Conservation (phyloP, 2,113 vertebrate species). For the Pseudorhombus dupliciocellatus region DNA sequence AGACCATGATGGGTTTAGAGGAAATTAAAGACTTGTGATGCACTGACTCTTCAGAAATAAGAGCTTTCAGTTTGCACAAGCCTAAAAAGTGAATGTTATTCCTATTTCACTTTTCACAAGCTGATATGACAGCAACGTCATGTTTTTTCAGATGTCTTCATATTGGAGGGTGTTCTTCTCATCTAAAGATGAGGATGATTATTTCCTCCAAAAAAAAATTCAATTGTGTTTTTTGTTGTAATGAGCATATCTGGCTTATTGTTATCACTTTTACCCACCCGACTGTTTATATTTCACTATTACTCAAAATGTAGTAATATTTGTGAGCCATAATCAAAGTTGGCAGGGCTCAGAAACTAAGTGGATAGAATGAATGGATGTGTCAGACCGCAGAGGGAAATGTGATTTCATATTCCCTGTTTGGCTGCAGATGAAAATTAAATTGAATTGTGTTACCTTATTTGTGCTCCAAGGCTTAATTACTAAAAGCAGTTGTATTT, state of each 20-base stretch:
- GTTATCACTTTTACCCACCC: not conserved
- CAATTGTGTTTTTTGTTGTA: not conserved
- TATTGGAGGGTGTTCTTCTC: not conserved
- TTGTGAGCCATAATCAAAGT: constrained; percentile 23
- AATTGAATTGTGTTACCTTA: constrained; percentile 32
- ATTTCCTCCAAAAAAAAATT: not conserved
- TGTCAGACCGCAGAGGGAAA: constrained; percentile 25
- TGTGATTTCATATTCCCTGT: constrained; percentile 24
- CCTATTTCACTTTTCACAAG: too few relatives aligned
- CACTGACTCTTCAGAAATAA: not conserved
- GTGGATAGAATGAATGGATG: constrained; percentile 28
- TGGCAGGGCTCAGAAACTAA: constrained; percentile 15
- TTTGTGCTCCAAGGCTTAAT: constrained; percentile 27
- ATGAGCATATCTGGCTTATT: not conserved
- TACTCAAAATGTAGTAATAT: constrained; percentile 21
- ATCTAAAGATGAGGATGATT: not conserved
- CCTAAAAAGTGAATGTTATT: not conserved
- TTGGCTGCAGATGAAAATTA: constrained; percentile 22
- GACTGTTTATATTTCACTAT: not conserved
- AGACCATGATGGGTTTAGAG: too few relatives aligned
- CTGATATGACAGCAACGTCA: too few relatives aligned
- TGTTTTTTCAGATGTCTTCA: not conserved
- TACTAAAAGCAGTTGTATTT: constrained; percentile 23
- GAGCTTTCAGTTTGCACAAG: not conserved
- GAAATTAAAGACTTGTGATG: not conserved